A percentile compares a stretch with the other conserved stretches of the same genome.
phyloP scores from a whole-genome alignment of 2,888 invertebrate genomes.

The Homarus gammarus region DNA sequence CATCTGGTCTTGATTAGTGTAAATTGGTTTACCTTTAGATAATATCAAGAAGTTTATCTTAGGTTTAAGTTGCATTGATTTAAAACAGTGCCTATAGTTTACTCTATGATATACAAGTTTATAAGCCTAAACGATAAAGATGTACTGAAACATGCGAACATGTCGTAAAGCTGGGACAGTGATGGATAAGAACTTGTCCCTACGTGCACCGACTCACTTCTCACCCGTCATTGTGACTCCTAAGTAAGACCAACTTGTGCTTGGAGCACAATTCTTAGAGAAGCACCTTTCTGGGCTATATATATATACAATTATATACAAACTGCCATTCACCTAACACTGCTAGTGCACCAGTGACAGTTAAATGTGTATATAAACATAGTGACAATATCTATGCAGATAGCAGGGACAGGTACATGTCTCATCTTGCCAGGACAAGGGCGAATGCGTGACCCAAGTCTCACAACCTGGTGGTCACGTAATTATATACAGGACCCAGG shows the following conservation, averaged over 20 bases:
- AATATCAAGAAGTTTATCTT: conserved; percentile 45
- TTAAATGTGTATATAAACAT: conserved; percentile 70
- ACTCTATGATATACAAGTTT: conserved; percentile 51
- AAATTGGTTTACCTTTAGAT: conserved; percentile 37
- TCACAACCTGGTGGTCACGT: conserved; percentile 63
- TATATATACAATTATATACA: conserved; percentile 68
- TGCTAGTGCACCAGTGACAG: conserved; percentile 69
- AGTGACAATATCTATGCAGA: conserved; percentile 66
- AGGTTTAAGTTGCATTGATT: conserved; percentile 64
- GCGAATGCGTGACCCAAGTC: conserved; percentile 57
- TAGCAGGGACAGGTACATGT: conserved; percentile 70
- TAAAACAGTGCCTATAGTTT: conserved; percentile 61
- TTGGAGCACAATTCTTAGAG: conserved; percentile 61
- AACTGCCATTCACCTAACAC: conserved; percentile 67
- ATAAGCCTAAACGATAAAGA: conserved; percentile 65
- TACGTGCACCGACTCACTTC: conserved; percentile 43
- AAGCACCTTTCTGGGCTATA: conserved; percentile 69
- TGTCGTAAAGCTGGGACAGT: conserved; percentile 56
- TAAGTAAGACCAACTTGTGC: conserved; percentile 51
- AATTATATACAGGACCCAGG: conserved; percentile 66
- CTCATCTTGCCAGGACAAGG: conserved; percentile 67
- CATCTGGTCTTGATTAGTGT: conserved; percentile 43
- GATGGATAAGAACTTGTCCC: conserved; percentile 56
- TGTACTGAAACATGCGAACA: conserved; percentile 60
- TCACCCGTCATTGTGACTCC: conserved; percentile 50